phyloP scores from a whole-genome alignment of 2,113 vertebrate species.

The Thamnaconus septentrionalis region DNA sequence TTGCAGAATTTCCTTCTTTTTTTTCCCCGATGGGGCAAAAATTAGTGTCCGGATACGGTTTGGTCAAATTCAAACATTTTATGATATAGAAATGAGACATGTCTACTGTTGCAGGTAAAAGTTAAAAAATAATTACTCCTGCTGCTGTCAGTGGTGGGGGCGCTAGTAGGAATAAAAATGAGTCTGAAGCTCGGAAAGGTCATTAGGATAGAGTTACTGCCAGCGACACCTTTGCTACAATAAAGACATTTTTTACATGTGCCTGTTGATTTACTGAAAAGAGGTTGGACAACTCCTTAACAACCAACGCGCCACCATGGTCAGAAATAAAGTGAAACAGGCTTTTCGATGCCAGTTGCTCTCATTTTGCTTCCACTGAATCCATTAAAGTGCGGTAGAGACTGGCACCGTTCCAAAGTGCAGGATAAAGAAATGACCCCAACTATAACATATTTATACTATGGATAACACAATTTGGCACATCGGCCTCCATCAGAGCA shows the following conservation, averaged over 20 bases:
- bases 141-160: no score
- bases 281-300: neutral
- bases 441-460: constrained; percentile 42
- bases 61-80: no score
- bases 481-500: constrained; percentile 47
- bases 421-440: constrained; percentile 44
- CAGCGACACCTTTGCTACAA: no score
- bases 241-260: neutral
- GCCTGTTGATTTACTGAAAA: constrained; percentile 18
- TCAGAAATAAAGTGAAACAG: constrained; percentile 9
- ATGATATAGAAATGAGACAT: no score
- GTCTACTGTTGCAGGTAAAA: no score
- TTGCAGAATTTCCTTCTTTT: no score
- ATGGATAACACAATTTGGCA: constrained; percentile 48
- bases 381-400: constrained; percentile 19
- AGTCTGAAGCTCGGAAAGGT: no score
- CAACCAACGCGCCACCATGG: neutral
- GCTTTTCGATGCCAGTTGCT: constrained; percentile 11
- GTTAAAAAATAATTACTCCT: no score
- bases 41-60: no score
- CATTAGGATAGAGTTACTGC: no score
- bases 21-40: no score
- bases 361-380: constrained; percentile 27
- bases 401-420: constrained; percentile 46
- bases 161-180: no score